Percentiles rank a stretch among this genome's conserved stretches.
Conservation (phyloP, 2,113 vertebrate genomes). For the Urocitellus parryii region DNA sequence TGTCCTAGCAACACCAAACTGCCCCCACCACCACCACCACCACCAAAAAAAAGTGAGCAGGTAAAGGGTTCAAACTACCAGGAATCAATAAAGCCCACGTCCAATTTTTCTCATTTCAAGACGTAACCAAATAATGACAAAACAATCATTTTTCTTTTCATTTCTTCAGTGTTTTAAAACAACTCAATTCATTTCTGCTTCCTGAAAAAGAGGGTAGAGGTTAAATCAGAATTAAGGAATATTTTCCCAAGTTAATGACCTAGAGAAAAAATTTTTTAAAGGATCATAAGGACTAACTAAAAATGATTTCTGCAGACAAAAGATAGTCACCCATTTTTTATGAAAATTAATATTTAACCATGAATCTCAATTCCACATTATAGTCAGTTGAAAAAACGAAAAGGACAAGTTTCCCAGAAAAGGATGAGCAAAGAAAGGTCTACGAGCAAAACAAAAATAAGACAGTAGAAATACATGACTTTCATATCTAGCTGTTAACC, state of each 20-base stretch:
- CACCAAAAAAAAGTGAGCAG: not conserved
- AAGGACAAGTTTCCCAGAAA: slow-evolving; percentile 45
- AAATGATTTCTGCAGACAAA: not conserved
- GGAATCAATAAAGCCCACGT: slow-evolving; percentile 58
- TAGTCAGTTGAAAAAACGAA: slow-evolving; percentile 36
- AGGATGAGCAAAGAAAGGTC: slow-evolving; percentile 6
- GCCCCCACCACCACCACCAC: no score
- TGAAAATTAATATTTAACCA: slow-evolving; percentile 49
- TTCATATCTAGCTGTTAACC: slow-evolving; percentile 49
- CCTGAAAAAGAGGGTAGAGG: slow-evolving; percentile 67
- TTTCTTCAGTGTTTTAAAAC: slow-evolving; percentile 59
- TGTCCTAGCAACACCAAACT: not conserved
- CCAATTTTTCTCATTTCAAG: slow-evolving; percentile 50
- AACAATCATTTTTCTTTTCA: slow-evolving; percentile 57
- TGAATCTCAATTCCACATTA: slow-evolving; percentile 46
- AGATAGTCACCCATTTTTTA: not conserved
- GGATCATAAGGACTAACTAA: slow-evolving; percentile 1
- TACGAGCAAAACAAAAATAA: slow-evolving; percentile 38
- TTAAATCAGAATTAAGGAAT: slow-evolving; percentile 40
- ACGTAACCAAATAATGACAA: slow-evolving; percentile 1
- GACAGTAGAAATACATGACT: not conserved
- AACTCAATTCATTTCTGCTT: slow-evolving; percentile 61
- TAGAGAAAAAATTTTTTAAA: slow-evolving; percentile 41
- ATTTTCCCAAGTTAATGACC: slow-evolving; percentile 28
- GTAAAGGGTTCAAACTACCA: slow-evolving; percentile 29